Evolutionary conservation across 2,888 invertebrate species (phyloP).

Genomic region (Ophion slaviceki): DNA sequence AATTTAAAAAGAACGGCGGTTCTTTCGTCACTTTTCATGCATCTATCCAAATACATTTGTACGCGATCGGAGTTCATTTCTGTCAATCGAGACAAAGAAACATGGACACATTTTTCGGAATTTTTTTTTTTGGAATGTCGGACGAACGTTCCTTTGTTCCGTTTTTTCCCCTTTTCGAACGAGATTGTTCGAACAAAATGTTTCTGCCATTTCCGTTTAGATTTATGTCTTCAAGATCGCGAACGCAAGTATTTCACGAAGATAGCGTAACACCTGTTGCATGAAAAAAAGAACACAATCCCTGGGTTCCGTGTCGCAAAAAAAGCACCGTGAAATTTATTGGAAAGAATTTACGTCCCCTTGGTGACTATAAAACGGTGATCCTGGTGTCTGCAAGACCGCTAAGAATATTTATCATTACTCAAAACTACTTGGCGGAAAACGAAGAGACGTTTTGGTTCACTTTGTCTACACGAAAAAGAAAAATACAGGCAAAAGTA

Average conservation of each 20-base stretch:
- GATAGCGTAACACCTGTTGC: constrained; percentile 49
- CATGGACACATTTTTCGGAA: not conserved
- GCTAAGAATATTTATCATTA: constrained; percentile 29
- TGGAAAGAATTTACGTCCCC: constrained; percentile 24
- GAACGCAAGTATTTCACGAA: constrained; percentile 2
- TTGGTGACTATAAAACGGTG: constrained; percentile 70
- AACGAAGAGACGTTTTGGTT: not conserved
- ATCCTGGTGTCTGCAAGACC: constrained; percentile 79
- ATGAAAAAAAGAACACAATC: constrained; percentile 43
- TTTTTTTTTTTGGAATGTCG: not conserved
- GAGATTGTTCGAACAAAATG: constrained; percentile 11
- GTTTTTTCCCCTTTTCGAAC: constrained; percentile 1
- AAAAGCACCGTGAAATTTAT: constrained; percentile 26
- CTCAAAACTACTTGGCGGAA: not conserved
- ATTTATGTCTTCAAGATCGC: constrained; percentile 11
- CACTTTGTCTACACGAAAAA: not conserved
- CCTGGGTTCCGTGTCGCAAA: not conserved
- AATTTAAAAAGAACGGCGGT: too few species aligned
- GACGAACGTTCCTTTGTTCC: constrained; percentile 1
- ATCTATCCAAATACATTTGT: not conserved
- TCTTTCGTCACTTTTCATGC: too few species aligned
- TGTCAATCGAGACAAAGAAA: not conserved
- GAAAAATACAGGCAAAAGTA: not conserved
- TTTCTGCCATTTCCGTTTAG: constrained; percentile 20
- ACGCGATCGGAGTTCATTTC: not conserved